Evolutionary conservation across 2,797 vertebrate species (phyloP).

Genomic region (Cyprinodon diabolis): DNA sequence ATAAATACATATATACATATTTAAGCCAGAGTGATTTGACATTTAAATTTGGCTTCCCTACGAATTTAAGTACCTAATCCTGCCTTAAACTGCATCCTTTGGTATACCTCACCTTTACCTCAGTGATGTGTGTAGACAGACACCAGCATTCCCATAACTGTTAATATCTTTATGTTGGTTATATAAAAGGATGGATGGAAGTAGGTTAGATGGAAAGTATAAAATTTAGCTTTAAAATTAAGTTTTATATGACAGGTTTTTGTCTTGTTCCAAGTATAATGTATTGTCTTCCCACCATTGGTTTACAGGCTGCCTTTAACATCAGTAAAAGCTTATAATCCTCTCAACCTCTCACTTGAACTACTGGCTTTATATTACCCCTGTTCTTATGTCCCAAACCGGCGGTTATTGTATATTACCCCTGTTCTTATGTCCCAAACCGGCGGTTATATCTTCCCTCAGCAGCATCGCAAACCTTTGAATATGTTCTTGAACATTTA

Average conservation of each 20-base stretch:
- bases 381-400: no score
- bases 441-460: background rate
- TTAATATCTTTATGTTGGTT: no score
- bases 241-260: background rate
- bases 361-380: background rate
- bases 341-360: background rate
- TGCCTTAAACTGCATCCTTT: no score
- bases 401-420: background rate
- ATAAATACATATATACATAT: no score
- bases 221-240: background rate
- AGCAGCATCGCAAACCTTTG: constrained; percentile 7
- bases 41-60: no score
- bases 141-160: no score
- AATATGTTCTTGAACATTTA: background rate
- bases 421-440: no score
- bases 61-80: no score
- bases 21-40: no score
- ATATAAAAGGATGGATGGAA: no score
- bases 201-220: background rate
- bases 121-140: no score
- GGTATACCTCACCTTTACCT: no score
- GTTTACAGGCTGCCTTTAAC: constrained; percentile 15
- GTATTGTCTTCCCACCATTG: background rate
- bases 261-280: background rate
- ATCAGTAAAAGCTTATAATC: constrained; percentile 33